phyloP scores from a whole-genome alignment of 2,113 vertebrate species.

The Antechinus flavipes region DNA sequence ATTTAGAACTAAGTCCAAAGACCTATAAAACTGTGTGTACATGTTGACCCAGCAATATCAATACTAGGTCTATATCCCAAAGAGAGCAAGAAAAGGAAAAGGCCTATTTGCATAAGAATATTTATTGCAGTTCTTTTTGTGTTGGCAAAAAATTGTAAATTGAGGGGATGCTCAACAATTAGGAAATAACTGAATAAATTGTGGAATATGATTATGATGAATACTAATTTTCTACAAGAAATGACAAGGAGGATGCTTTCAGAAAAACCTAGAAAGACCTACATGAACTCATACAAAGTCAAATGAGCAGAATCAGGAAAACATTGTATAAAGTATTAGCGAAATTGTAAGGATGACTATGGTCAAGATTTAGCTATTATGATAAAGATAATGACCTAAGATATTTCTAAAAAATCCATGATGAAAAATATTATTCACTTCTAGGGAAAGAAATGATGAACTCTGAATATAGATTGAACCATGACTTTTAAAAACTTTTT shows the following conservation, averaged over 20 bases:
- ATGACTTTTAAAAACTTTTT: neutral
- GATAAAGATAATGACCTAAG: neutral
- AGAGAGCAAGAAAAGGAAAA: neutral
- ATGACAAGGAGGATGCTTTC: neutral
- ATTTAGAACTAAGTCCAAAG: neutral
- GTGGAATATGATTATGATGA: neutral
- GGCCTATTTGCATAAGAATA: neutral
- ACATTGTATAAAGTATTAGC: neutral
- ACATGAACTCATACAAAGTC: neutral
- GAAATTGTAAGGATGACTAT: neutral
- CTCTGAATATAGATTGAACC: neutral
- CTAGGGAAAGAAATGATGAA: neutral
- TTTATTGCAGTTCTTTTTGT: neutral
- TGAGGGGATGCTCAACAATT: neutral
- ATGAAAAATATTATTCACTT: neutral
- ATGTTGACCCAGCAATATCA: neutral
- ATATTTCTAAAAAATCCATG: neutral
- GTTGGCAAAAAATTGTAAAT: neutral
- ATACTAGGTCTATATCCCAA: neutral
- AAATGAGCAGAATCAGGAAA: neutral
- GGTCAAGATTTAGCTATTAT: neutral
- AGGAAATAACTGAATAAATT: neutral
- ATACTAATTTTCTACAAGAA: neutral
- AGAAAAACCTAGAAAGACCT: neutral
- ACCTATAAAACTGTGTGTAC: neutral